These are phyloP conservation scores for Columbina picui DNA, from an alignment of 2,113 vertebrate genomes.

Conservation along the genomic window DNA sequence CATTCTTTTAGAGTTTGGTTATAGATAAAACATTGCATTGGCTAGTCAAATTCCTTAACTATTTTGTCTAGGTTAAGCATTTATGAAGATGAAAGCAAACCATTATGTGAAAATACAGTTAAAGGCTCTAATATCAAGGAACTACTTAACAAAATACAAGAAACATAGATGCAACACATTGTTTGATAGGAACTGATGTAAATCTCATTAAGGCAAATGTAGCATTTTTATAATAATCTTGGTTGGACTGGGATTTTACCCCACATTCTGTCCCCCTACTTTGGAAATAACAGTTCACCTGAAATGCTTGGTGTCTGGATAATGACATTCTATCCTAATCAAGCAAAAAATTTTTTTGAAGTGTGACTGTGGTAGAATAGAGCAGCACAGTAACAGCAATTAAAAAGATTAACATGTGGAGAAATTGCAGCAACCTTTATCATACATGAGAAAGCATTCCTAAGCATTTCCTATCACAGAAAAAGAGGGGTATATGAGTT, in stretches of 20 bases:
- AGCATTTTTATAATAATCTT: not conserved
- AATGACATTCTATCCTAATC: not conserved
- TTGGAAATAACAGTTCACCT: not conserved
- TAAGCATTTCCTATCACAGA: not conserved
- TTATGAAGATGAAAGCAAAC: not conserved
- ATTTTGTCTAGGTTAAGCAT: not conserved
- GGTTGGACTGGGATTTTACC: not conserved
- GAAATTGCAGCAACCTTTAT: not conserved
- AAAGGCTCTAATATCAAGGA: not conserved
- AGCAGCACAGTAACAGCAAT: not conserved
- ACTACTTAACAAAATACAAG: not conserved
- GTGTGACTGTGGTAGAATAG: not conserved
- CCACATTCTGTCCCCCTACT: not conserved
- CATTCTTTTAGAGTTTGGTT: not conserved
- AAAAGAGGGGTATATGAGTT: not conserved
- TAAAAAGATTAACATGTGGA: not conserved
- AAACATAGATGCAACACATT: not conserved
- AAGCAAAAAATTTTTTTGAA: not conserved
- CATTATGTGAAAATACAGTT: not conserved
- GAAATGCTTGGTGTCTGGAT: not conserved
- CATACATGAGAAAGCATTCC: not conserved
- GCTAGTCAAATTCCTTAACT: not conserved
- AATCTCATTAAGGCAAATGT: not conserved
- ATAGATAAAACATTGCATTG: not conserved
- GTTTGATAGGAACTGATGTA: not conserved